These are phyloP conservation scores for Lasioglossum malachurum DNA, from an alignment of 2,888 invertebrate genomes.

Conservation along the genomic window DNA sequence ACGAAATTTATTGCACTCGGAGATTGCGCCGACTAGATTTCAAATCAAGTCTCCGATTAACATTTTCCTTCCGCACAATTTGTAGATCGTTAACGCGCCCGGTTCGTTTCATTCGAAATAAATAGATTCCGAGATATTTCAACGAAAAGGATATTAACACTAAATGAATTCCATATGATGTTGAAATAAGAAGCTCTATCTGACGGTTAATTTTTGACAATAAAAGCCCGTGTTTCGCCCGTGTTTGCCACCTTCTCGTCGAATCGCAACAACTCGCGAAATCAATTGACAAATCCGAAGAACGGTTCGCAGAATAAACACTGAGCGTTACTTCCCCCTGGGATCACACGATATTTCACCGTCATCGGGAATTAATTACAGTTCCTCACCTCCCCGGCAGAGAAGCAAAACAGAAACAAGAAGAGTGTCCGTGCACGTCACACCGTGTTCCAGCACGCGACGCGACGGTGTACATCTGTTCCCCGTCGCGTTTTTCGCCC, in stretches of 20 bases:
- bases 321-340: neutral
- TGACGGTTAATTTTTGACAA: too few species aligned
- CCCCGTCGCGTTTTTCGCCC: constrained; percentile 10
- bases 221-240: neutral
- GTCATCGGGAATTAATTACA: constrained; percentile 20
- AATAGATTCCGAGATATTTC: neutral
- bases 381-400: neutral
- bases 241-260: neutral
- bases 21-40: neutral
- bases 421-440: neutral
- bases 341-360: neutral
- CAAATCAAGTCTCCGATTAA: neutral
- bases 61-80: neutral
- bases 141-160: too few species aligned
- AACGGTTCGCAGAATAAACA: neutral
- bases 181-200: too few species aligned
- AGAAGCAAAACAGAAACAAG: neutral
- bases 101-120: neutral
- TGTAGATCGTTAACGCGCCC: neutral
- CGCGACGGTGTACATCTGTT: neutral
- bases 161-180: too few species aligned
- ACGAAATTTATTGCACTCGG: neutral
- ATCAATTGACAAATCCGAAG: neutral
- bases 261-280: constrained; percentile 6
- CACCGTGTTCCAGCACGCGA: neutral